These are phyloP conservation scores for Penaeus japonicus DNA, from an alignment of 1,140 invertebrate genomes.

Conservation along the genomic window DNA sequence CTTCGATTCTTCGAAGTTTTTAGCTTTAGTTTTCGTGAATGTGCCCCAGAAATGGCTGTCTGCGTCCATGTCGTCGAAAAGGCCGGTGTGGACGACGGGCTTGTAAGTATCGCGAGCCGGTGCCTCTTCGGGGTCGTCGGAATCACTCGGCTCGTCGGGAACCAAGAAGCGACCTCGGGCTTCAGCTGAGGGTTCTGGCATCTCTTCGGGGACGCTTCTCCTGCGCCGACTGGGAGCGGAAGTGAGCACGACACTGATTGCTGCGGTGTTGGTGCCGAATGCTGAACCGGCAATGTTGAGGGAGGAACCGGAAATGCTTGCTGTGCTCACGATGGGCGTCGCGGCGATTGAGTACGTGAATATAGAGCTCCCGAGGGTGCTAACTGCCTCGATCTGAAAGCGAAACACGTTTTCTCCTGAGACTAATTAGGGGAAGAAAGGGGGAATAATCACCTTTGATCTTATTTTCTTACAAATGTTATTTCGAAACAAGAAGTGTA, in stretches of 20 bases:
- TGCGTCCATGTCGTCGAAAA: neutral
- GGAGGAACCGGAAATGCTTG: neutral
- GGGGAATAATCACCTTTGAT: neutral
- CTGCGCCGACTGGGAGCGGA: neutral
- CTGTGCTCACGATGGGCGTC: conserved; percentile 1
- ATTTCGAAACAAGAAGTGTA: neutral
- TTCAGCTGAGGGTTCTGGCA: neutral
- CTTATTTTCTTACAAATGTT: too few relatives aligned
- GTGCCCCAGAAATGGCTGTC: conserved; percentile 19
- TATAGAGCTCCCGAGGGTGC: neutral
- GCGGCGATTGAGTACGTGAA: conserved; percentile 23
- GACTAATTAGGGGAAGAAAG: neutral
- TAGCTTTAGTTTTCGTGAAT: conserved; percentile 15
- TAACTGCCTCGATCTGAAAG: conserved; percentile 19
- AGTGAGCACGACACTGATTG: neutral
- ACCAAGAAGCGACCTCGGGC: too few relatives aligned
- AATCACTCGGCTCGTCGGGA: too few relatives aligned
- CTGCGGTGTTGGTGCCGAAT: conserved; percentile 4
- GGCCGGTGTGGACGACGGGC: neutral
- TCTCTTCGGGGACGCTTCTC: neutral
- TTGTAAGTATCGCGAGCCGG: neutral
- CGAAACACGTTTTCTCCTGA: neutral
- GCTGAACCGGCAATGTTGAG: conserved; percentile 21
- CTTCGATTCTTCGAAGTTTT: conserved; percentile 10
- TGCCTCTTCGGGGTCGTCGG: too few relatives aligned